A percentile compares a stretch with the other conserved stretches of the same genome.
Evolutionary conservation across 2,888 invertebrate species (phyloP).

Genomic region (Diaperis boleti): DNA sequence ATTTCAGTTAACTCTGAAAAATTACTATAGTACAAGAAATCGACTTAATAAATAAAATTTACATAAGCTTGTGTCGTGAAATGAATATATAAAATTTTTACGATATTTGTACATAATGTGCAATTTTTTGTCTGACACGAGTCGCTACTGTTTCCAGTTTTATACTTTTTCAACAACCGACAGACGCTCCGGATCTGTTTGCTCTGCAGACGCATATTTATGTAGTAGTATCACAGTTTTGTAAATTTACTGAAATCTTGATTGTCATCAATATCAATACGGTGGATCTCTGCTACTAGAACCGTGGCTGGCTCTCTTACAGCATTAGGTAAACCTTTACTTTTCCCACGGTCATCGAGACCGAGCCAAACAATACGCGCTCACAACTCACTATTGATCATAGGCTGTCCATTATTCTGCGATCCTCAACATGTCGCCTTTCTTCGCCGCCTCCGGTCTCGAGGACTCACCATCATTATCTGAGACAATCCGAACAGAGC

Average conservation of each 20-base stretch:
- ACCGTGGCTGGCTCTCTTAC: slow-evolving; percentile 38
- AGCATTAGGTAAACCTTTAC: slow-evolving; percentile 56
- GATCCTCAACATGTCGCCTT: slow-evolving; percentile 57
- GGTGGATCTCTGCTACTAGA: slow-evolving; percentile 46
- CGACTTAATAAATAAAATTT: too few relatives aligned
- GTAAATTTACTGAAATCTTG: slow-evolving; percentile 49
- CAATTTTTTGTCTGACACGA: too few relatives aligned
- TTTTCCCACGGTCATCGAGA: slow-evolving; percentile 63
- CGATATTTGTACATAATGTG: too few relatives aligned
- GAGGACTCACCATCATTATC: slow-evolving; percentile 20
- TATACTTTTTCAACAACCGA: slow-evolving; percentile 19
- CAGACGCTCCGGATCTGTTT: slow-evolving; percentile 39
- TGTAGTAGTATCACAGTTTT: slow-evolving; percentile 43
- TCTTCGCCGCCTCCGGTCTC: slow-evolving; percentile 49
- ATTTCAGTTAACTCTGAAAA: too few relatives aligned
- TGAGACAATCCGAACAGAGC: slow-evolving; percentile 7
- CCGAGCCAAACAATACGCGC: slow-evolving; percentile 61
- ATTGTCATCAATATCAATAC: slow-evolving; percentile 51
- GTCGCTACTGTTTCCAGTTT: too few relatives aligned
- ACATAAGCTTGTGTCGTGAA: too few relatives aligned
- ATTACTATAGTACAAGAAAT: too few relatives aligned
- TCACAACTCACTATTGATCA: slow-evolving; percentile 63
- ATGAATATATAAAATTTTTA: too few relatives aligned
- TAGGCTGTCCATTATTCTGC: slow-evolving; percentile 61
- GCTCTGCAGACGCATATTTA: slow-evolving; percentile 39